phyloP scores from a whole-genome alignment of 2,888 invertebrate species.

The Peribatodes rhomboidaria region DNA sequence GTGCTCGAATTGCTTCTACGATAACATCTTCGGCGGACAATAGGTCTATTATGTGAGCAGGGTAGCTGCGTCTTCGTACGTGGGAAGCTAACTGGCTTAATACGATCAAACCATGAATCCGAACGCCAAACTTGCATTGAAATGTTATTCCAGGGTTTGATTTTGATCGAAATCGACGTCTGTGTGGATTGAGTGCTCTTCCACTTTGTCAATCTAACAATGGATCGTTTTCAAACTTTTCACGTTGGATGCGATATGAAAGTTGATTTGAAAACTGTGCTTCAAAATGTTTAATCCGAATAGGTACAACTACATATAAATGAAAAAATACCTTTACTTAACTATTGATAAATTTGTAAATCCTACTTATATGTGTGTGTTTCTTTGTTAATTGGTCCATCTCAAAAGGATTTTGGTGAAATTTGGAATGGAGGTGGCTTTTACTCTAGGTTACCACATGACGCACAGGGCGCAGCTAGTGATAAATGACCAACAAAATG shows the following conservation, averaged over 20 bases:
- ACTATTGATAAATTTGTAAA: no score
- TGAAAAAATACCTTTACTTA: no score
- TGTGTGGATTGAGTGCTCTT: conserved; percentile 60
- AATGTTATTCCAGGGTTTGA: conserved; percentile 69
- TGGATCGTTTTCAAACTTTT: conserved; percentile 48
- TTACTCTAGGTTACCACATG: no score
- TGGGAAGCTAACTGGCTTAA: conserved; percentile 62
- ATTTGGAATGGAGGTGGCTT: no score
- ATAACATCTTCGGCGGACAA: conserved; percentile 75
- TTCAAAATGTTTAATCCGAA: background rate
- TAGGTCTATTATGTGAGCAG: conserved; percentile 69
- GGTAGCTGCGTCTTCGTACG: conserved; percentile 64
- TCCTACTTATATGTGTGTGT: no score
- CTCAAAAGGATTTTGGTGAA: no score
- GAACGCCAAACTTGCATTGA: conserved; percentile 66
- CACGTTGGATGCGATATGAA: conserved; percentile 32
- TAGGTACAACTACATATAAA: background rate
- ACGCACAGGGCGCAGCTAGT: no score
- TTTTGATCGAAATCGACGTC: conserved; percentile 63
- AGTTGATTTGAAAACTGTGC: background rate
- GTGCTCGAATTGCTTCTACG: conserved; percentile 63
- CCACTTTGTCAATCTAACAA: conserved; percentile 61
- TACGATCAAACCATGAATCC: conserved; percentile 65
- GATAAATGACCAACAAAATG: no score
- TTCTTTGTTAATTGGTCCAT: no score